Evolutionary conservation across 2,797 vertebrate genomes (phyloP), one percentile per base, ranked within the genome.

Genomic region (Oreortyx pictus): DNA sequence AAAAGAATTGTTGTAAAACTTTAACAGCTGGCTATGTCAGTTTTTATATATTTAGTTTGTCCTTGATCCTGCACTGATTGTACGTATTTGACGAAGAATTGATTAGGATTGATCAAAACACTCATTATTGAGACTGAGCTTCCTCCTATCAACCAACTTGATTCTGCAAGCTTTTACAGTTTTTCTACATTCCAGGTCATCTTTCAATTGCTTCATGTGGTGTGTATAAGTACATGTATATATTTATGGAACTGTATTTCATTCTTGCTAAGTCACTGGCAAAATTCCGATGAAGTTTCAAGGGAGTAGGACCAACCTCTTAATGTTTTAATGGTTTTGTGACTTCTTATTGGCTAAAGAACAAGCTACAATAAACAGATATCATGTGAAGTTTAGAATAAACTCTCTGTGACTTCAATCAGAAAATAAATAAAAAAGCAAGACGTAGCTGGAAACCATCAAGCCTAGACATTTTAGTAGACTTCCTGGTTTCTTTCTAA

Each of bases 311-410:
- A 93, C 87, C 74, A 77, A 73, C 65, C 57, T 31, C 62, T 79
- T 76, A 59, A 88, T 89, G 93, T 89, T 89, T 92, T 88, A 89
- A 75, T 59, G 59, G 77, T 91, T 93, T 93, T 84, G 77, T 91
- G 72, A 52, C 23, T 93, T 44, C 95, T 92, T 61, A 95, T 96
- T 97, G 97, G 96, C 86, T 80, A 4, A 25, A 44, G 80, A 73
- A 75, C 41, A 27, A 60, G 62, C 81, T 77, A 13, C 86, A 92
- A 81, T 82, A 92, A 94, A 87, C 94, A 96, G 92, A 73, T 72
- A 41, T 89, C 84, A 92, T 75, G 82, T 74, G 72, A 80, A 91
- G 93, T 95, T 94, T 92, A 83, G 72, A 90, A 56, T 72, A 25
- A 93, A 78, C 78, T 89, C 71, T 79, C 79, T 27, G 91, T 81